Percentiles rank a stretch among this genome's conserved stretches.
Conservation (phyloP, 2,888 invertebrate genomes). For the Acleris literana region DNA sequence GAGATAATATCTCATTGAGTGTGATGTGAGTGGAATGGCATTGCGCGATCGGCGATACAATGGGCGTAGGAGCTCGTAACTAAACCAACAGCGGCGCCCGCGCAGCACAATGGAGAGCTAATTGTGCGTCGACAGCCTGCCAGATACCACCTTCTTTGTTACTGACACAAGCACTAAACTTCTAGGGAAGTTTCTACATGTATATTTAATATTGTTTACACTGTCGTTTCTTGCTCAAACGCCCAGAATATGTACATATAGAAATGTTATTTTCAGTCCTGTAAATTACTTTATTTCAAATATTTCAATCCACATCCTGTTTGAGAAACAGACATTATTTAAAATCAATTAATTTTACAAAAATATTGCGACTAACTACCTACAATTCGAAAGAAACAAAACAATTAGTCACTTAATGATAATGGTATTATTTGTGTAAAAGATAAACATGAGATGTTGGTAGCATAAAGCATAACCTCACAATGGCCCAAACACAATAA, state of each 20-base stretch:
- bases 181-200: slow-evolving; percentile 37
- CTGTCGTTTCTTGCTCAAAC: neutral
- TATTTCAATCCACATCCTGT: too few species aligned
- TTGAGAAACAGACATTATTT: too few species aligned
- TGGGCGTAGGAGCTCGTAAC: slow-evolving; percentile 71
- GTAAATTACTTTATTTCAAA: too few species aligned
- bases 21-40: slow-evolving; percentile 61
- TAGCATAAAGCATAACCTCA: slow-evolving; percentile 4
- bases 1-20: slow-evolving; percentile 73
- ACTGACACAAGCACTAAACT: slow-evolving; percentile 47
- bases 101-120: slow-evolving; percentile 72
- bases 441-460: neutral
- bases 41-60: slow-evolving; percentile 68
- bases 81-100: slow-evolving; percentile 67
- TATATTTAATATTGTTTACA: neutral
- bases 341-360: too few species aligned
- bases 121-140: slow-evolving; percentile 77
- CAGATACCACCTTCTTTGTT: slow-evolving; percentile 63
- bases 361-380: too few species aligned
- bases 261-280: too few species aligned
- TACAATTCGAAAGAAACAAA: too few species aligned
- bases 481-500: slow-evolving; percentile 25
- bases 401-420: too few species aligned
- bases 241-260: too few species aligned
- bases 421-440: too few species aligned